Conservation (phyloP, 2,113 vertebrate species). For the Odontesthes bonariensis region DNA sequence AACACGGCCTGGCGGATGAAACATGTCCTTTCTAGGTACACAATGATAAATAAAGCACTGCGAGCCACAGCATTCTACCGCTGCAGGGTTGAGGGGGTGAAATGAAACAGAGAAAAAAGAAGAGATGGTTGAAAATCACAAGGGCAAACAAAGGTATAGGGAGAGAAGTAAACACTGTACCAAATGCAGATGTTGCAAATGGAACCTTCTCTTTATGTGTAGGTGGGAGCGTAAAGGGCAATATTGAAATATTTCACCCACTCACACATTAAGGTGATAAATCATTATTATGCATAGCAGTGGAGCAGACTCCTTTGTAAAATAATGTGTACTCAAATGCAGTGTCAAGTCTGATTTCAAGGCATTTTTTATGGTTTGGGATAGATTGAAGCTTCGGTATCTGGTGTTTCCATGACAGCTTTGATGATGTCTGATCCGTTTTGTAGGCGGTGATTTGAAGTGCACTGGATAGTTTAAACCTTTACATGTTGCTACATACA, state of each 20-base stretch:
- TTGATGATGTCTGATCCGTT: constrained; percentile 64
- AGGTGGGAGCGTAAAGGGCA: constrained; percentile 54
- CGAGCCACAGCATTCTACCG: constrained; percentile 63
- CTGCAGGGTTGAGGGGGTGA: constrained; percentile 49
- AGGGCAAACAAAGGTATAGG: constrained; percentile 60
- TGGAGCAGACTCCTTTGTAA: constrained; percentile 52
- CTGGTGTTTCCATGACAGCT: constrained; percentile 63
- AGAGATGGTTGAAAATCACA: constrained; percentile 53
- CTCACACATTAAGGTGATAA: constrained; percentile 67
- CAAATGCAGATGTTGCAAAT: constrained; percentile 58
- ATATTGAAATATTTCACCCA: constrained; percentile 67
- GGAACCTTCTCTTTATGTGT: constrained; percentile 19
- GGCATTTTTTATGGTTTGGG: constrained; percentile 53
- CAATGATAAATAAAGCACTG: constrained; percentile 84
- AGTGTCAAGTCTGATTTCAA: constrained; percentile 57
- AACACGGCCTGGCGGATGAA: constrained; percentile 81
- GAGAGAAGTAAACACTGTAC: constrained; percentile 45
- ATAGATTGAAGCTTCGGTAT: constrained; percentile 58
- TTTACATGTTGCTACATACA: constrained; percentile 15
- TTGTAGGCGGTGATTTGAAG: constrained; percentile 50
- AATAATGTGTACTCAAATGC: constrained; percentile 48
- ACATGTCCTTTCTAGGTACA: constrained; percentile 83
- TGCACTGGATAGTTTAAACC: constrained; percentile 30
- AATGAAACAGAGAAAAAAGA: constrained; percentile 29
- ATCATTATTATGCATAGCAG: constrained; percentile 66